Evolutionary conservation across 2,888 invertebrate genomes (phyloP), one percentile per base, ranked within the genome.

Genomic region (Eulithis prunata): DNA sequence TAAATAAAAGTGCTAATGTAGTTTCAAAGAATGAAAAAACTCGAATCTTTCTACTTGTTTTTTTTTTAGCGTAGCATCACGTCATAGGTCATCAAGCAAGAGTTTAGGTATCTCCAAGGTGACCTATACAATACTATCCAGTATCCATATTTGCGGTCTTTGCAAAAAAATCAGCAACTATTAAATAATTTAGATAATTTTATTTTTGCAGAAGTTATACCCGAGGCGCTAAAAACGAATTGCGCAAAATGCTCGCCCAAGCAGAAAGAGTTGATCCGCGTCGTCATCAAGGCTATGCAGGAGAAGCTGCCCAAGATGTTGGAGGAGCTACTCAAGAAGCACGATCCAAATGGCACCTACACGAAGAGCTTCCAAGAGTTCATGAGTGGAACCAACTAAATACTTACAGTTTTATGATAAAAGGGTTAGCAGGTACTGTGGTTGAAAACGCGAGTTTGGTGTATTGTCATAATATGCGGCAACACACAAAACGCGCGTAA

Each of bases 171-270:
- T 10, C 5, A 2, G 13, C 47, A 13, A 21, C 21, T 21, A 21
- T 21, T 21, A 21, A 2, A 1, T 13, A 38, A 13, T n/a, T n/a
- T n/a, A n/a, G n/a, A n/a, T 13, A n/a, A 47, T 6, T 55, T 47
- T 53, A 21, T 1, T 46, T 78, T 32, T 74, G 43, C 81, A 89
- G 90, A 84, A 70, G 74, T 75, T 2, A 88, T 92, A 1, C 90
- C 91, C 0, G 91, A 91, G 5, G 91, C 90, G 0, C 62, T 92
- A 0, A 73, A 62, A 59, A 88, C 88, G 0, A 93, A 91, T 55
- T 96, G 96, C 80, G 85, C 77, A 6, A 96, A 95, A 84, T 96
- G 96, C 79, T 92, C 94, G 0, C 93, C 94, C 10, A 95, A 94
- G 71, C 96, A 96, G 81, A 94, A 92, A 45, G 82, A 90, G 61